Evolutionary conservation across 2,888 invertebrate species (phyloP), one percentile per base, ranked within the genome.

Genomic region (Euzetes globulus): DNA sequence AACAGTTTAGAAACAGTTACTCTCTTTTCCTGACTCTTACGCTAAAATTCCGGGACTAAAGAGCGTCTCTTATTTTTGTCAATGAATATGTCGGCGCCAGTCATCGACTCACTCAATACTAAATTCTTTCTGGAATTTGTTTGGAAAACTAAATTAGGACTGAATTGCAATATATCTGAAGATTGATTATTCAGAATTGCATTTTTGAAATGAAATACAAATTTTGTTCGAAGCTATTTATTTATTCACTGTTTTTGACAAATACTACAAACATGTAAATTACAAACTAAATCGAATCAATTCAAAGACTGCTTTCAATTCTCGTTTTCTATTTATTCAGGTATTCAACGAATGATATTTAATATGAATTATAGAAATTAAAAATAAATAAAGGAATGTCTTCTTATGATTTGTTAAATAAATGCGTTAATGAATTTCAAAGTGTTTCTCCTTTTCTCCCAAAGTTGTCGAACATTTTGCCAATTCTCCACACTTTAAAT

Each of bases 11-110:
- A 1, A 41, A 41, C 41, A 41, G 11, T 9, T 41, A 41, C 41
- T 13, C 41, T 41, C 52, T 52, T 58, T 29, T 25, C 25, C 58
- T 58, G 58, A 50, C 37, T 19, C 65, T 65, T 65, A 41, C 65
- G 41, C 29, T 65, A 17, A 33, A 65, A 65, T 65, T 65, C 65
- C 65, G 22, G 65, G 65, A 65, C 65, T 33, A n/a, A 37, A 41
- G 65, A 65, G 63, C 65, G 65, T 41, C 65, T 41, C 37, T 29
- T 65, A 65, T 65, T 65, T 65, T 65, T 65, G 65, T 65, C 65
- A 65, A 65, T 65, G 37, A 65, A 65, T 19, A 41, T 22, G 15
- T 27, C 65, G 65, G 65, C 65, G 65, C 65, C 65, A 65, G 65
- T 29, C 19, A 29, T 33, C 37, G 33, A 25, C 55, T 29, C 41